phyloP scores from a whole-genome alignment of 2,797 vertebrate species.

The Echiichthys vipera region DNA sequence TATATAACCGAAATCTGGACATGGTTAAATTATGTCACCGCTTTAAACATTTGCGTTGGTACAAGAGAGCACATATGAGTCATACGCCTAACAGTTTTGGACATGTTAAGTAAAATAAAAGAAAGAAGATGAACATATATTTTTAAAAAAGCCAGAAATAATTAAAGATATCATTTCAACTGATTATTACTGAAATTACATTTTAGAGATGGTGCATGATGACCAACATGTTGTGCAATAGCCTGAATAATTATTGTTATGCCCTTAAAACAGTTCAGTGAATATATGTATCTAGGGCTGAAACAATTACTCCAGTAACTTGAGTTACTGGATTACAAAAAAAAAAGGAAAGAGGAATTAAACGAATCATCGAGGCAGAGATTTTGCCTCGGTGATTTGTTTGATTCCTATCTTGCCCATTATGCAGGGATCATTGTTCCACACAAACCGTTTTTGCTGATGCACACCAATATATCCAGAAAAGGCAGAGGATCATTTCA shows the following conservation, averaged over 20 bases:
- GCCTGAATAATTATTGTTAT: constrained; percentile 5
- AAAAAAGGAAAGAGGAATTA: too few species aligned
- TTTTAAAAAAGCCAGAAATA: neutral
- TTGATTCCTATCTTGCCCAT: too few species aligned
- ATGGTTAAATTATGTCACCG: constrained; percentile 25
- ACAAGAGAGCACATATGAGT: neutral
- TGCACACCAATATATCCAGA: too few species aligned
- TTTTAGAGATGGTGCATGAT: constrained; percentile 18
- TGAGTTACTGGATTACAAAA: too few species aligned
- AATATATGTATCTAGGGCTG: too few species aligned
- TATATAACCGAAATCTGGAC: constrained; percentile 21
- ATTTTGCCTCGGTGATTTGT: too few species aligned
- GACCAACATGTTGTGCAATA: constrained; percentile 1
- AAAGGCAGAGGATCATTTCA: too few species aligned
- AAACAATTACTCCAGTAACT: too few species aligned
- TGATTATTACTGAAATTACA: neutral
- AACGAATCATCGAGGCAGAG: too few species aligned
- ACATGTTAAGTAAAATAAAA: neutral
- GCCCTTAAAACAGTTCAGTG: constrained; percentile 7
- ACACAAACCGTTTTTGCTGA: too few species aligned
- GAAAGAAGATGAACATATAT: neutral
- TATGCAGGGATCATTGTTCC: too few species aligned
- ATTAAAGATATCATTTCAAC: neutral
- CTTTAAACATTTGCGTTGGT: neutral
- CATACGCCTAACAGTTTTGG: too few species aligned